A percentile compares a stretch with the other conserved stretches of the same genome.
phyloP scores from a whole-genome alignment of 2,888 invertebrate genomes.

The Drosophila melanocephala region DNA sequence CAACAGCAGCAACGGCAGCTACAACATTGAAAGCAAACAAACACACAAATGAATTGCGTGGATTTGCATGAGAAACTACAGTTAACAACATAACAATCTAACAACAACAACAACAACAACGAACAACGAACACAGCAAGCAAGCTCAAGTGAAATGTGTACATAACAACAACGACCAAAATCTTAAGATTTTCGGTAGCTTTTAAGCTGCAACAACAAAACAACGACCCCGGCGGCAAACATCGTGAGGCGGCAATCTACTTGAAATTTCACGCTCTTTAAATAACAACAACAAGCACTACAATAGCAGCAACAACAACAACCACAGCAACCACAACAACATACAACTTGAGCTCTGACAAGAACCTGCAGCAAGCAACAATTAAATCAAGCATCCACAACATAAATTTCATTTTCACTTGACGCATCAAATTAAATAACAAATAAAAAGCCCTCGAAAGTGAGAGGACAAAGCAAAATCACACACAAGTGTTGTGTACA shows the following conservation, averaged over 20 bases:
- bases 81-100: conserved; percentile 54
- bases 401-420: conserved; percentile 78
- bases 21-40: conserved; percentile 49
- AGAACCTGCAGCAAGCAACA: conserved; percentile 51
- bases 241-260: conserved; percentile 71
- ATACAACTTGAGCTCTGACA: conserved; percentile 37
- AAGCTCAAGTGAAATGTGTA: conserved; percentile 62
- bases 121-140: conserved; percentile 23
- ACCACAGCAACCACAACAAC: conserved; percentile 16
- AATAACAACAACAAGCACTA: conserved; percentile 57
- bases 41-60: conserved; percentile 56
- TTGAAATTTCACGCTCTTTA: conserved; percentile 78
- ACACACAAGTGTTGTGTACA: conserved; percentile 29
- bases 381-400: conserved; percentile 51
- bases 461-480: conserved; percentile 23
- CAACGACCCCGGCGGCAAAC: conserved; percentile 36
- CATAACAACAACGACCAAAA: conserved; percentile 33
- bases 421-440: conserved; percentile 76
- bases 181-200: conserved; percentile 67
- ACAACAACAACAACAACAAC: conserved; percentile 17
- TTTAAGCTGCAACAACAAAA: conserved; percentile 30
- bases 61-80: conserved; percentile 78
- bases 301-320: conserved; percentile 37
- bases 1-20: conserved; percentile 31
- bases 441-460: conserved; percentile 41